Evolutionary conservation across 2,888 invertebrate genomes (phyloP).

Genomic region (Melinaea marsaeus): DNA sequence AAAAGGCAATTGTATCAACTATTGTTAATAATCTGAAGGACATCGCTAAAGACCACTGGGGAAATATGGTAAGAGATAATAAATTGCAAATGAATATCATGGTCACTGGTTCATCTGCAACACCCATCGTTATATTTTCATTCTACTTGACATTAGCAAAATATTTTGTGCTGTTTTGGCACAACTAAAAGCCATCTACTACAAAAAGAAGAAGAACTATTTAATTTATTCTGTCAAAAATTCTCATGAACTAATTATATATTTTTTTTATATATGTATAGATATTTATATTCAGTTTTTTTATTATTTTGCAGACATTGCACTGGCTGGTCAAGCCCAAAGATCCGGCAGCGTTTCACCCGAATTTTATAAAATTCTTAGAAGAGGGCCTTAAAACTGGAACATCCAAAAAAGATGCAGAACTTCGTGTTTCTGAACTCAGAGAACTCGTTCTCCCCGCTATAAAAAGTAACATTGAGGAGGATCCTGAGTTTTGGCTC

Average conservation of each 20-base stretch:
- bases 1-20: slow-evolving; percentile 87
- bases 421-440: slow-evolving; percentile 82
- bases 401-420: slow-evolving; percentile 84
- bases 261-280: no score
- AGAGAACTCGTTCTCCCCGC: slow-evolving; percentile 80
- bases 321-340: slow-evolving; percentile 92
- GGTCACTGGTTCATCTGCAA: no score
- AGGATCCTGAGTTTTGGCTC: slow-evolving; percentile 83
- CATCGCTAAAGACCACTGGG: slow-evolving; percentile 87
- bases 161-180: no score
- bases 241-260: no score
- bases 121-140: no score
- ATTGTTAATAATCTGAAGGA: slow-evolving; percentile 82
- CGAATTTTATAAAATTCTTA: slow-evolving; percentile 84
- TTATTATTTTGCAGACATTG: slow-evolving; percentile 71
- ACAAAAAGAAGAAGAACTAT: no score
- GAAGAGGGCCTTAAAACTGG: slow-evolving; percentile 85
- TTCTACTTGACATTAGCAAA: no score
- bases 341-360: slow-evolving; percentile 89
- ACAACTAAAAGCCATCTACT: no score
- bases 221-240: no score
- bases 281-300: slow-evolving; percentile 20
- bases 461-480: slow-evolving; percentile 74
- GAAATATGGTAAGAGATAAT: slow-evolving; percentile 81
- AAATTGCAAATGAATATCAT: neutral